Conservation (phyloP, 2,113 vertebrate genomes). For the Glaucidium brasilianum region DNA sequence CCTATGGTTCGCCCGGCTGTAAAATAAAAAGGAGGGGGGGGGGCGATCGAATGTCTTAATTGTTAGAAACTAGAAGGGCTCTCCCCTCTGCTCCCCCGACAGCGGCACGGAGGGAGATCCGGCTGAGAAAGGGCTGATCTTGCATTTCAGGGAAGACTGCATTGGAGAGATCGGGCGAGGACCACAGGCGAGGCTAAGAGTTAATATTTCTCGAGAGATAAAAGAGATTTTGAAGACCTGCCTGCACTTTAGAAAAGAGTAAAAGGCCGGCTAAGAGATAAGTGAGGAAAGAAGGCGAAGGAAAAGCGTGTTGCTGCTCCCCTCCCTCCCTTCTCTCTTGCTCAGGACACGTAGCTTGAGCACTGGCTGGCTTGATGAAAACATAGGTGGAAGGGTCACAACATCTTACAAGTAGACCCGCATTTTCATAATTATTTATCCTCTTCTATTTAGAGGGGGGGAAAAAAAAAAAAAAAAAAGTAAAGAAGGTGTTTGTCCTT, state of each 20-base stretch:
- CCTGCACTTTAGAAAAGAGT: conserved; percentile 61
- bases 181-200: conserved; percentile 32
- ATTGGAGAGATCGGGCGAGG: conserved; percentile 34
- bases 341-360: conserved; percentile 49
- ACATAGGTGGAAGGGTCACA: conserved; percentile 51
- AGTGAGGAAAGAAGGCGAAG: background rate
- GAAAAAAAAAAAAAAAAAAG: no score
- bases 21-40: background rate
- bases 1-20: conserved; percentile 46
- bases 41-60: background rate
- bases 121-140: conserved; percentile 50
- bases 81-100: background rate
- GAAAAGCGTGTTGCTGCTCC: conserved; percentile 42
- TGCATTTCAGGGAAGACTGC: conserved; percentile 32
- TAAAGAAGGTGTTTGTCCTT: background rate
- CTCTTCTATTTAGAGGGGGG: background rate
- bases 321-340: conserved; percentile 9
- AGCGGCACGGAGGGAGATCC: conserved; percentile 15
- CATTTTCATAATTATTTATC: conserved; percentile 14
- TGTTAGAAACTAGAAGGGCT: background rate
- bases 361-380: conserved; percentile 51
- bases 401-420: background rate
- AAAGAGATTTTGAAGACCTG: conserved; percentile 57
- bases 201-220: conserved; percentile 70
- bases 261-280: conserved; percentile 64